These are phyloP conservation scores for Phacellophora camtschatica DNA, from an alignment of 30 jellyfish, hydroid and myxozoan genomes.

Conservation along the genomic window DNA sequence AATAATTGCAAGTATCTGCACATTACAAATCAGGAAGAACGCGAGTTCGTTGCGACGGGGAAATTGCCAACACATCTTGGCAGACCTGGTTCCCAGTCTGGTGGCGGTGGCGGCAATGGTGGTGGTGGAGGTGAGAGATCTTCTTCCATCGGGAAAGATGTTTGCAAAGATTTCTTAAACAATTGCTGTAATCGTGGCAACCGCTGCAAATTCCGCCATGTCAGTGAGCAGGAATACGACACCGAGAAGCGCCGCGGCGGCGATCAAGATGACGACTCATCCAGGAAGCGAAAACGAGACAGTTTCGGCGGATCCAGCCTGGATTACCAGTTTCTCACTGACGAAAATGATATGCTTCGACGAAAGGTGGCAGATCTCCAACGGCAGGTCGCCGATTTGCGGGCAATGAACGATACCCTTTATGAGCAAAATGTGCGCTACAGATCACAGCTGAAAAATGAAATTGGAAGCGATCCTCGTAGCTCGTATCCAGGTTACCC, in stretches of 20 bases:
- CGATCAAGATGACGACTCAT: conserved; percentile 34
- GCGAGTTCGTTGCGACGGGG: conserved; percentile 72
- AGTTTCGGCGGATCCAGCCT: conserved; percentile 65
- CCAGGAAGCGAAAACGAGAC: conserved; percentile 86
- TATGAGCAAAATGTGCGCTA: conserved; percentile 94
- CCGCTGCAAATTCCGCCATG: conserved; percentile 86
- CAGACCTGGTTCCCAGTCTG: conserved; percentile 8
- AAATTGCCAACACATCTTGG: conserved; percentile 75
- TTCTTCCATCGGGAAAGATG: conserved; percentile 41
- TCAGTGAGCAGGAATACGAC: conserved; percentile 71
- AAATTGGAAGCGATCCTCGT: conserved; percentile 38
- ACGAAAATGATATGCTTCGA: conserved; percentile 92
- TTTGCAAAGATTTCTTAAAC: conserved; percentile 90
- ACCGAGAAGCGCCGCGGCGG: conserved; percentile 64
- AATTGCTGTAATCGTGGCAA: conserved; percentile 84
- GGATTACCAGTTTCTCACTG: conserved; percentile 66
- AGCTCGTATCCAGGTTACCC: conserved; percentile 37
- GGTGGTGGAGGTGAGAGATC: too few species aligned
- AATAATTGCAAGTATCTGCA: conserved; percentile 86
- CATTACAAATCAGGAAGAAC: conserved; percentile 85
- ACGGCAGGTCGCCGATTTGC: conserved; percentile 92
- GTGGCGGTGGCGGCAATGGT: neutral
- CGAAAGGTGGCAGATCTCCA: conserved; percentile 93
- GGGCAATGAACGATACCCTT: conserved; percentile 96
- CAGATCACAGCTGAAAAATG: conserved; percentile 83